These are phyloP conservation scores for Lerema accius DNA, from an alignment of 1,140 invertebrate species.

Conservation along the genomic window DNA sequence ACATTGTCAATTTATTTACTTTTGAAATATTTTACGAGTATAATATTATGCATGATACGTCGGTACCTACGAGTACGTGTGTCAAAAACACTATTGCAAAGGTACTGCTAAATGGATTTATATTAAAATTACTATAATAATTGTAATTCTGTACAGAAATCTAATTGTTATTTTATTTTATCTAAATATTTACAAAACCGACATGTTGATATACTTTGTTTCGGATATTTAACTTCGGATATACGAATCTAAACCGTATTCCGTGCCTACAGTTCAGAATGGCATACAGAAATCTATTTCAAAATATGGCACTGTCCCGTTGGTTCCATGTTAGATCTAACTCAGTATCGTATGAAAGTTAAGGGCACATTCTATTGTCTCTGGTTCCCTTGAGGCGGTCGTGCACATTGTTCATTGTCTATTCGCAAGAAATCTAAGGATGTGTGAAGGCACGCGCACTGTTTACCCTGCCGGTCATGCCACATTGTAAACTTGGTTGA, in stretches of 20 bases:
- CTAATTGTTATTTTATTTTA: too few relatives aligned
- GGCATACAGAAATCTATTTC: conserved; percentile 3
- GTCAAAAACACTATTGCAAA: too few relatives aligned
- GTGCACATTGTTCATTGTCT: conserved; percentile 71
- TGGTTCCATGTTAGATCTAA: conserved; percentile 39
- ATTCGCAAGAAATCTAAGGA: conserved; percentile 48
- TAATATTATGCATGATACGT: too few relatives aligned
- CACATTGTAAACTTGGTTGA: too few relatives aligned
- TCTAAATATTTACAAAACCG: too few relatives aligned
- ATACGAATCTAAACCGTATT: neutral
- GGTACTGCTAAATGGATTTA: too few relatives aligned
- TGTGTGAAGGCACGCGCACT: conserved; percentile 8
- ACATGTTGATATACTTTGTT: too few relatives aligned
- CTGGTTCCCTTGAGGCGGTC: conserved; percentile 44
- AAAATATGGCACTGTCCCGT: conserved; percentile 34
- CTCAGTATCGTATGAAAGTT: conserved; percentile 40
- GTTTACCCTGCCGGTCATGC: neutral
- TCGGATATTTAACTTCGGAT: neutral
- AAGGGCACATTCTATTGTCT: conserved; percentile 56
- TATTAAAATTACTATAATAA: too few relatives aligned
- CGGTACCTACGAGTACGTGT: too few relatives aligned
- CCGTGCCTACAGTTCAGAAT: neutral
- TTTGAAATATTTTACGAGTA: too few relatives aligned
- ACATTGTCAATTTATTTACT: too few relatives aligned
- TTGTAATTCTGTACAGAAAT: too few relatives aligned